phyloP scores from a whole-genome alignment of 2,113 vertebrate genomes.

The Scophthalmus maximus region DNA sequence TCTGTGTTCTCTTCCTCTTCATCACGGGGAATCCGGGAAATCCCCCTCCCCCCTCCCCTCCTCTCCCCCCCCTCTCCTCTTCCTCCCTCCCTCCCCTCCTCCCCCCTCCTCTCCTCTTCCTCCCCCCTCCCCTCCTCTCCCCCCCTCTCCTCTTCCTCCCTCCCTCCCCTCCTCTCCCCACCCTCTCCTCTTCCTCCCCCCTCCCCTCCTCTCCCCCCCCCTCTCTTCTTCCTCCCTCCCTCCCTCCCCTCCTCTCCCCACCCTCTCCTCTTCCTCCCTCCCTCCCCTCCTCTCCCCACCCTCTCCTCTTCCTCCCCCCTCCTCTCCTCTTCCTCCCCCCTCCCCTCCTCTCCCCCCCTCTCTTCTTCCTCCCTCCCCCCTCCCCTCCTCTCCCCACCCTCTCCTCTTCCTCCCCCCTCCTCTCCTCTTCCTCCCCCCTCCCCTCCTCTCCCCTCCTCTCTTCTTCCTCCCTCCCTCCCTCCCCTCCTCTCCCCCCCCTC shows the following conservation, averaged over 20 bases:
- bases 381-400: background rate
- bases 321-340: constrained; percentile 1
- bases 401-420: background rate
- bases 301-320: constrained; percentile 32
- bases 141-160: background rate
- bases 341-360: no score
- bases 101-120: background rate
- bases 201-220: background rate
- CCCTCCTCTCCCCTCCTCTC: background rate
- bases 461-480: background rate
- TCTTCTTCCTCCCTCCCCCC: background rate
- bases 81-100: background rate
- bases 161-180: background rate
- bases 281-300: background rate
- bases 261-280: background rate
- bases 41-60: background rate
- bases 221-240: background rate
- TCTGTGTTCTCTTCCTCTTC: background rate
- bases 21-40: constrained; percentile 56
- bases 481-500: background rate
- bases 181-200: background rate
- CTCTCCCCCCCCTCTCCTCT: background rate
- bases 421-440: no score
- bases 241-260: background rate
- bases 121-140: background rate